Conservation (phyloP, 2,797 vertebrate genomes). For the Tangara arthus region DNA sequence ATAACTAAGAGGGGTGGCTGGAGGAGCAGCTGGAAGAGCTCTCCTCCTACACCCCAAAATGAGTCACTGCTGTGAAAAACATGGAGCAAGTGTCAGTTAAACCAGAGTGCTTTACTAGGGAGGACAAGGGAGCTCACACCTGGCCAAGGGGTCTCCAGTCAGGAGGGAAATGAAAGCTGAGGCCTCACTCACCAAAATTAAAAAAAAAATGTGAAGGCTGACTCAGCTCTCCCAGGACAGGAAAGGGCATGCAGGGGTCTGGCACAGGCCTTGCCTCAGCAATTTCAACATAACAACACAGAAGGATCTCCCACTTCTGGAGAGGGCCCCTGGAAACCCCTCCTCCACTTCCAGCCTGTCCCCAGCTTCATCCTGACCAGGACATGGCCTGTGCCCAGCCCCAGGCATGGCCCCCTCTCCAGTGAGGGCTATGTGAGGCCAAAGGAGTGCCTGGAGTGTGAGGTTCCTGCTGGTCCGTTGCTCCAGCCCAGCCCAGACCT, state of each 20-base stretch:
- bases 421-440: accelerated
- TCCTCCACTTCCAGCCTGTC: neutral
- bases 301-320: neutral
- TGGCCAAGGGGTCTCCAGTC: neutral
- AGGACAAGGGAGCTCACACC: accelerated
- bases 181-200: neutral
- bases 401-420: accelerated
- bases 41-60: neutral
- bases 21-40: neutral
- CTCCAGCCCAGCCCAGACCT: neutral
- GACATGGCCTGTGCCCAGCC: neutral
- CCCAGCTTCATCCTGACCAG: accelerated
- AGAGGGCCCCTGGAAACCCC: neutral
- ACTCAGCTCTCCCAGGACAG: neutral
- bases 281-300: neutral
- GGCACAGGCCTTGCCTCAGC: neutral
- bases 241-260: neutral
- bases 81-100: neutral
- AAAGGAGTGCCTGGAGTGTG: accelerated
- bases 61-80: neutral
- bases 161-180: neutral
- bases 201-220: neutral
- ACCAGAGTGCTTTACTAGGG: neutral
- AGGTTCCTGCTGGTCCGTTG: neutral
- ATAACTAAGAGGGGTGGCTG: neutral